Evolutionary conservation across 1,140 invertebrate genomes (phyloP), one percentile per base, ranked within the genome.

Genomic region (Aplysia californica): DNA sequence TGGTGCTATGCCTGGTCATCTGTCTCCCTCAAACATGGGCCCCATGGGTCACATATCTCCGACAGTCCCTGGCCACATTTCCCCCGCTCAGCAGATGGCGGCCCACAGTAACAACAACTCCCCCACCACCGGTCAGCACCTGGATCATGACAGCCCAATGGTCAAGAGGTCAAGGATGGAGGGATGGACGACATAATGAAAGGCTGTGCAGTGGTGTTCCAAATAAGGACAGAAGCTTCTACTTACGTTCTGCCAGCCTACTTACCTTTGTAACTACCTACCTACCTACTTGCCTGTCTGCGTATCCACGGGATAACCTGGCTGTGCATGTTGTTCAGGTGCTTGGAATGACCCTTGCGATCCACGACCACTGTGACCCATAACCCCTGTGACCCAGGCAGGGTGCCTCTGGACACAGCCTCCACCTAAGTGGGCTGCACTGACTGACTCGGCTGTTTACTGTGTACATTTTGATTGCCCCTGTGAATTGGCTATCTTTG

Each of bases 131-230:
- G 70, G 65, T 21, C 74, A 79, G 38, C 76, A 83, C 56, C 71
- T 79, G 23, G 85, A 87, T 58, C 85, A 86, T 75, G 84, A 87
- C 71, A 83, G 82, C 69, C 85, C 86, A n/a, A 76, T 84, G 80
- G 82, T 85, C 64, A 87, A 87, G 78, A 72, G 86, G 55, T 83
- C 83, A 33, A 79, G 86, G 67, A 80, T 87, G 65, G 84, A 85
- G 39, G 72, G 72, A 3, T 86, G 86, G 86, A 81, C 84, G 56
- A 85, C 86, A 41, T 87, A 86, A 76, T 69, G 18, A 74, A 77
- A 50, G 36, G 20, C 35, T 39, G 44, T n/a, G n/a, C n/a, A n/a
- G n/a, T n/a, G n/a, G n/a, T n/a, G n/a, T n/a, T n/a, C n/a, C n/a
- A n/a, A n/a, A n/a, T n/a, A n/a, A n/a, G n/a, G n/a, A n/a, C n/a